Conservation (phyloP, 2,797 vertebrate species). For the Siniperca obscura region DNA sequence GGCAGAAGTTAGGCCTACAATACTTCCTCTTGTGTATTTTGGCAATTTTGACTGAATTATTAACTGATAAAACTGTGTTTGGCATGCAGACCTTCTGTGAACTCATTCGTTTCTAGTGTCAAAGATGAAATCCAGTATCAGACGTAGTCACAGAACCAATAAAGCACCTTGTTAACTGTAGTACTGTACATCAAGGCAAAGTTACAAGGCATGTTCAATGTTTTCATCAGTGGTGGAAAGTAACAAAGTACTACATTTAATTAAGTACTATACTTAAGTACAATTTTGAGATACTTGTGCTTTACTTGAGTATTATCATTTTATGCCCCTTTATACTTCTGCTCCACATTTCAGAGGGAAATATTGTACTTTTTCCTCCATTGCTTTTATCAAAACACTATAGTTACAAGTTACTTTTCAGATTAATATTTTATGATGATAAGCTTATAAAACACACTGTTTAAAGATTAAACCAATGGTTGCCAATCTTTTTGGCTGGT, state of each 20-base stretch:
- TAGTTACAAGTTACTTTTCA: not conserved
- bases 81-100: not conserved
- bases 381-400: not conserved
- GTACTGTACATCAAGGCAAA: not conserved
- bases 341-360: not conserved
- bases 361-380: not conserved
- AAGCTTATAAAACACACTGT: not conserved
- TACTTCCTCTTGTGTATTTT: slow-evolving; percentile 16
- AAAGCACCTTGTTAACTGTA: not conserved
- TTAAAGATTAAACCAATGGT: not conserved
- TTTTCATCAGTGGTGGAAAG: not conserved
- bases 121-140: not conserved
- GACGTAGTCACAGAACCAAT: not conserved
- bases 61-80: not conserved
- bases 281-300: not conserved
- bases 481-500: not conserved
- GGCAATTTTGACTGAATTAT: not conserved
- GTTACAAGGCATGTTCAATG: not conserved
- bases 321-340: not conserved
- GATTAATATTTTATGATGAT: not conserved
- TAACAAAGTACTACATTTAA: not conserved
- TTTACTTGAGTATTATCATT: not conserved
- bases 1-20: slow-evolving; percentile 27
- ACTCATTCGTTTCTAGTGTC: not conserved
- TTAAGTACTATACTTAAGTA: not conserved